Percentiles rank a stretch among this genome's conserved stretches.
Conservation (phyloP, 2,113 vertebrate genomes). For the Ornithorhynchus anatinus region DNA sequence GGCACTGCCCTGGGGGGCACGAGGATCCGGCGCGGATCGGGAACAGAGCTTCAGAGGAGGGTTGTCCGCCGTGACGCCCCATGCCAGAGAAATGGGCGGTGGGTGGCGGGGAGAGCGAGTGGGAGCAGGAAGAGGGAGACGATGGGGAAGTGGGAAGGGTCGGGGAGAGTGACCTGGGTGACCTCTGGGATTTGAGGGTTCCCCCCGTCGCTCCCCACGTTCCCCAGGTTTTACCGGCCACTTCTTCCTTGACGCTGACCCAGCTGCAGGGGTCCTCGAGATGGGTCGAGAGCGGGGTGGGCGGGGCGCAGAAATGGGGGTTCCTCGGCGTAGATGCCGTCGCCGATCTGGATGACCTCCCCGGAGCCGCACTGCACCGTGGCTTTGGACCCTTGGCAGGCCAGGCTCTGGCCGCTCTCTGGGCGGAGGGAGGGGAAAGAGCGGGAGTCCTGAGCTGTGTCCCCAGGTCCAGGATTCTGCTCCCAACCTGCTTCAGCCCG, state of each 20-base stretch:
- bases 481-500: too few species aligned
- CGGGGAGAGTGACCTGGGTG: too few species aligned
- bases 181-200: too few species aligned
- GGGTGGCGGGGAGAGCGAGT: neutral
- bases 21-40: neutral
- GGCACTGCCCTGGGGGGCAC: constrained; percentile 79
- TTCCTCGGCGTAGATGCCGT: constrained; percentile 86
- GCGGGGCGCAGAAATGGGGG: constrained; percentile 78
- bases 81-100: neutral
- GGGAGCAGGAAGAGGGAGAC: neutral
- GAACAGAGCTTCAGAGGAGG: neutral
- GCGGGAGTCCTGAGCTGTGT: neutral
- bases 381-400: constrained; percentile 80
- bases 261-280: constrained; percentile 80
- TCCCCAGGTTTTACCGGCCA: constrained; percentile 78
- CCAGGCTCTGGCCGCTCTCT: constrained; percentile 81
- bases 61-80: neutral
- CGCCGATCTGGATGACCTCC: constrained; percentile 82
- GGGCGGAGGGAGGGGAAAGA: neutral
- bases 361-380: constrained; percentile 88
- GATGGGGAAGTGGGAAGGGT: too few species aligned
- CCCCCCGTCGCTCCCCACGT: too few species aligned
- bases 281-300: neutral
- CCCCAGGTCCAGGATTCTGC: neutral
- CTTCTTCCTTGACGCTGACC: constrained; percentile 77